phyloP scores from a whole-genome alignment of 2,888 invertebrate genomes.

The Ctena decussata region DNA sequence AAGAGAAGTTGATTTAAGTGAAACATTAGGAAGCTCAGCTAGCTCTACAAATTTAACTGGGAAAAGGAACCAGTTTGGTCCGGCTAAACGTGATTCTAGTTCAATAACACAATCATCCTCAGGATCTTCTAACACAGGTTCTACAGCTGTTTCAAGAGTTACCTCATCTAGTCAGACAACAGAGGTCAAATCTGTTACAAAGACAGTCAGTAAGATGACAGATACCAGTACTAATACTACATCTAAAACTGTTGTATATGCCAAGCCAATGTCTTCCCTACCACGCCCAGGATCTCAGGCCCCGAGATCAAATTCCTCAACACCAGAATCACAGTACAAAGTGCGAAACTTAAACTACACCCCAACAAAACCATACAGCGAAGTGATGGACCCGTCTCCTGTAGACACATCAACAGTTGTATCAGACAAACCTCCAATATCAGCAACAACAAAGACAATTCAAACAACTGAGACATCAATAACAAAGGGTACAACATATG shows the following conservation, averaged over 20 bases:
- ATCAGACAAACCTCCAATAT: constrained; percentile 44
- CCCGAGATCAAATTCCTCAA: constrained; percentile 36
- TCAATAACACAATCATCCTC: neutral
- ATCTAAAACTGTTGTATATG: constrained; percentile 54
- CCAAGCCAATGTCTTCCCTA: constrained; percentile 69
- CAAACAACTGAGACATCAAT: constrained; percentile 63
- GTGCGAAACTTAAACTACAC: constrained; percentile 79
- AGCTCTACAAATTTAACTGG: neutral
- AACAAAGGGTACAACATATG: constrained; percentile 46
- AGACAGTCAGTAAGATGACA: constrained; percentile 10
- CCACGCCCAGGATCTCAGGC: constrained; percentile 68
- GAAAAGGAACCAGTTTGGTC: constrained; percentile 57
- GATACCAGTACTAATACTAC: constrained; percentile 26
- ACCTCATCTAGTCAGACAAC: constrained; percentile 53
- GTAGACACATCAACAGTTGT: neutral
- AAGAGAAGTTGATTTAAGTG: constrained; percentile 55
- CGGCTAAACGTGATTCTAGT: constrained; percentile 27
- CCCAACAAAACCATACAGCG: constrained; percentile 78
- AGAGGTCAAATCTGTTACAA: constrained; percentile 38
- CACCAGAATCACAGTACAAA: constrained; percentile 61
- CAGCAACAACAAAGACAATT: constrained; percentile 59
- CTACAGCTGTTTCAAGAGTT: constrained; percentile 38
- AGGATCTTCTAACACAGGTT: neutral
- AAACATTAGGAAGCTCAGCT: neutral
- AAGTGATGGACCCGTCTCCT: constrained; percentile 67